Evolutionary conservation across 1,140 invertebrate species (phyloP).

Genomic region (Nasonia longicornis): DNA sequence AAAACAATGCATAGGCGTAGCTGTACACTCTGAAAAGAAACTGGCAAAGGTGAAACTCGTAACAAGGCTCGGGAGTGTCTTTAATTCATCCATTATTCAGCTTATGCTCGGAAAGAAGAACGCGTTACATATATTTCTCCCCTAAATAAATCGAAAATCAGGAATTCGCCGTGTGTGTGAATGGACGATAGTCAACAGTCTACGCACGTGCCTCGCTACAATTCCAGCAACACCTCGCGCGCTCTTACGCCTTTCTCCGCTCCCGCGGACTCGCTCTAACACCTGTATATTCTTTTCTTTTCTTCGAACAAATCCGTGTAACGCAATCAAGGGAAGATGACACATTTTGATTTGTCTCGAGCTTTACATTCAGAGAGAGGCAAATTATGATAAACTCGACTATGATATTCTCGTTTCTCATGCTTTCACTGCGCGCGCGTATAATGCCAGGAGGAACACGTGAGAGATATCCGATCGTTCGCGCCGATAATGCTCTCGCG

Average conservation of each 20-base stretch:
- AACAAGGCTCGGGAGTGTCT: background rate
- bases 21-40: background rate
- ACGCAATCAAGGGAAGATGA: background rate
- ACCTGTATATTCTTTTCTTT: background rate
- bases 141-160: conserved; percentile 18
- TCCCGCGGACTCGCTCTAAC: too few species aligned
- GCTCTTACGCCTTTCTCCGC: background rate
- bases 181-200: background rate
- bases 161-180: background rate
- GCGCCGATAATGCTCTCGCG: conserved; percentile 45
- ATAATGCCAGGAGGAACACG: background rate
- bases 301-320: background rate
- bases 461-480: background rate
- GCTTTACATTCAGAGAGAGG: conserved; percentile 18
- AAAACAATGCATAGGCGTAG: conserved; percentile 11
- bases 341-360: conserved; percentile 33
- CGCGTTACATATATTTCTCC: background rate
- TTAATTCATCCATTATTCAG: conserved; percentile 27
- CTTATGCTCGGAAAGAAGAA: background rate
- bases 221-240: background rate
- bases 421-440: conserved; percentile 52
- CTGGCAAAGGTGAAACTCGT: background rate
- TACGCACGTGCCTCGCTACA: background rate
- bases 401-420: conserved; percentile 59
- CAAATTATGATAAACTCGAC: conserved; percentile 58